A percentile compares a stretch with the other conserved stretches of the same genome.
phyloP scores from a whole-genome alignment of 2,113 vertebrate species.

The Bagarius yarrelli region DNA sequence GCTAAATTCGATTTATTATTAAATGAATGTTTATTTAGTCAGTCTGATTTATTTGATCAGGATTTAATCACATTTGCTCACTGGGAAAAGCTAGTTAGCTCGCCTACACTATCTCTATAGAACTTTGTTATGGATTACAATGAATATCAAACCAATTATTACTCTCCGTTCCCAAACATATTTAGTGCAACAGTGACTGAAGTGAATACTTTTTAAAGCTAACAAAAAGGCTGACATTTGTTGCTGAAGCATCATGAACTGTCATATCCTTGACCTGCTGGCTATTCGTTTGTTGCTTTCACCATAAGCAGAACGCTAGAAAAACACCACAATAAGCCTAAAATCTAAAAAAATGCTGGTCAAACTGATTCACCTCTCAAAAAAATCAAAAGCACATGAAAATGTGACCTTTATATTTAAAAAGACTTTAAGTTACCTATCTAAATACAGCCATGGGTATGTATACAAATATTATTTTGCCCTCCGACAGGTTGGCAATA shows the following conservation, averaged over 20 bases:
- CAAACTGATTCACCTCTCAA: neutral
- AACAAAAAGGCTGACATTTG: neutral
- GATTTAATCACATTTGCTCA: neutral
- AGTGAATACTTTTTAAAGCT: neutral
- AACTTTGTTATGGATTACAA: neutral
- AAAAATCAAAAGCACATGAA: neutral
- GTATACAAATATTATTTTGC: neutral
- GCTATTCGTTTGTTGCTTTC: neutral
- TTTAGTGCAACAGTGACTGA: neutral
- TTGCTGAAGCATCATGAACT: neutral
- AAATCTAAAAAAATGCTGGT: no score
- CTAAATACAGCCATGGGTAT: neutral
- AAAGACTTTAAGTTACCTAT: neutral
- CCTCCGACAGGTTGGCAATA: neutral
- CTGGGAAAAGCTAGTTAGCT: neutral
- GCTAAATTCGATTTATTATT: neutral
- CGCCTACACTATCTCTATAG: neutral
- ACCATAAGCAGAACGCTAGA: neutral
- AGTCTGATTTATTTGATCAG: constrained; percentile 1
- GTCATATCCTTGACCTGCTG: neutral
- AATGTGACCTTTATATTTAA: neutral
- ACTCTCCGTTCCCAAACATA: neutral
- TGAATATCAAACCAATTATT: neutral
- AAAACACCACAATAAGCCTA: neutral
- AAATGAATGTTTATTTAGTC: neutral